phyloP scores from a whole-genome alignment of 2,888 invertebrate genomes.

The Drosophila dives region DNA sequence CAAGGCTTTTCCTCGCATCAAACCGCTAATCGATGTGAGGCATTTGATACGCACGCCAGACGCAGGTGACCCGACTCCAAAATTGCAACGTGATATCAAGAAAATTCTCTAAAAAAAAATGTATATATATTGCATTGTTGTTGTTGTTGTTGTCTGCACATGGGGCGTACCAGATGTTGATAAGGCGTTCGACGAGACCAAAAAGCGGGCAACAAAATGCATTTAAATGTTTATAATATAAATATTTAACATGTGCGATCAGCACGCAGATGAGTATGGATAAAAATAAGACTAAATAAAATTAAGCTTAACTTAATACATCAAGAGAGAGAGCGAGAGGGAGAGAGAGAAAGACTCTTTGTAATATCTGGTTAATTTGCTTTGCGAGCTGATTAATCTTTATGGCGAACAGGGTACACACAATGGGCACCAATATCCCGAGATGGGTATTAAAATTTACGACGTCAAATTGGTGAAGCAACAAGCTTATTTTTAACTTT shows the following conservation, averaged over 20 bases:
- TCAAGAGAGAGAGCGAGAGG: background rate
- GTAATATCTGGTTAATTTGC: constrained; percentile 10
- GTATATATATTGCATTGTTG: too few relatives aligned
- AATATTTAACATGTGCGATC: constrained; percentile 50
- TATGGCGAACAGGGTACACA: constrained; percentile 49
- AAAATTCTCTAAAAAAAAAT: constrained; percentile 7
- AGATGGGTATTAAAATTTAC: constrained; percentile 65
- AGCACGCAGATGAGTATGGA: constrained; percentile 17
- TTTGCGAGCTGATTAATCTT: constrained; percentile 61
- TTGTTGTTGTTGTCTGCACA: constrained; percentile 15
- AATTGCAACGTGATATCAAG: constrained; percentile 62
- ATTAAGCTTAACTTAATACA: constrained; percentile 4
- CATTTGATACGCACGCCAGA: constrained; percentile 63
- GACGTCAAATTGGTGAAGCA: constrained; percentile 53
- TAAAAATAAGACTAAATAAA: constrained; percentile 2
- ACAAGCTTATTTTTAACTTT: background rate
- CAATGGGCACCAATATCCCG: constrained; percentile 35
- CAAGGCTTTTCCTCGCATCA: constrained; percentile 71
- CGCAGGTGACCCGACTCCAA: constrained; percentile 69
- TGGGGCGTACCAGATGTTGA: constrained; percentile 29
- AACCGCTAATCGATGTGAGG: constrained; percentile 59
- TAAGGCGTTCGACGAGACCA: constrained; percentile 3
- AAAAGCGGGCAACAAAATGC: constrained; percentile 28
- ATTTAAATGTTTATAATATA: constrained; percentile 58
- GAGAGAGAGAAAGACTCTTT: background rate